These are phyloP conservation scores for Ips typographus DNA, from an alignment of 1,140 invertebrate species.

Conservation along the genomic window DNA sequence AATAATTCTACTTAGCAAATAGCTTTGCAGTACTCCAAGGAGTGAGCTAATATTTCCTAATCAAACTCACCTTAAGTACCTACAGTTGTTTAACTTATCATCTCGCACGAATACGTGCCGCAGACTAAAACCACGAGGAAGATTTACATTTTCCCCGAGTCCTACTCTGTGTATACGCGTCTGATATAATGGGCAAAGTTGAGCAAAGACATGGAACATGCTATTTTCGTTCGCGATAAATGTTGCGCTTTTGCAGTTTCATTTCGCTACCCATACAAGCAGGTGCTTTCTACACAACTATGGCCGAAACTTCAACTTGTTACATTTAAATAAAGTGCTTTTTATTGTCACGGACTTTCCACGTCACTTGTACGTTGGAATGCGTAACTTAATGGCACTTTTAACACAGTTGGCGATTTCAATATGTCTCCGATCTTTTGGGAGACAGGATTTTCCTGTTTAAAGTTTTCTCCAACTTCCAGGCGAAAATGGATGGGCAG, in stretches of 20 bases:
- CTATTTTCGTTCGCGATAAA: conserved; percentile 32
- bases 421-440: conserved; percentile 9
- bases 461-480: conserved; percentile 10
- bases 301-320: conserved; percentile 26
- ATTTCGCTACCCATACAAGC: conserved; percentile 26
- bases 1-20: too few species aligned
- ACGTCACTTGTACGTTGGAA: conserved; percentile 13
- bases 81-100: too few species aligned
- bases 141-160: not conserved
- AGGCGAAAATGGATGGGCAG: not conserved
- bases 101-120: not conserved
- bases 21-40: too few species aligned
- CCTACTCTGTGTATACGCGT: conserved; percentile 20
- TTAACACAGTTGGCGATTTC: conserved; percentile 10
- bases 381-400: conserved; percentile 20
- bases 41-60: too few species aligned
- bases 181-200: conserved; percentile 28
- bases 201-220: conserved; percentile 25
- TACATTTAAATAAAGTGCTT: conserved; percentile 33
- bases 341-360: conserved; percentile 19
- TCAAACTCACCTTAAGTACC: too few species aligned
- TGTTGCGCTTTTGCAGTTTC: conserved; percentile 33
- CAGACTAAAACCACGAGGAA: not conserved
- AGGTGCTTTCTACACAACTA: conserved; percentile 24
- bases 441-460: conserved; percentile 12